Base-by-base conservation (phyloP, 2,888 invertebrate genomes). In the Xylocampa areola region DNA sequence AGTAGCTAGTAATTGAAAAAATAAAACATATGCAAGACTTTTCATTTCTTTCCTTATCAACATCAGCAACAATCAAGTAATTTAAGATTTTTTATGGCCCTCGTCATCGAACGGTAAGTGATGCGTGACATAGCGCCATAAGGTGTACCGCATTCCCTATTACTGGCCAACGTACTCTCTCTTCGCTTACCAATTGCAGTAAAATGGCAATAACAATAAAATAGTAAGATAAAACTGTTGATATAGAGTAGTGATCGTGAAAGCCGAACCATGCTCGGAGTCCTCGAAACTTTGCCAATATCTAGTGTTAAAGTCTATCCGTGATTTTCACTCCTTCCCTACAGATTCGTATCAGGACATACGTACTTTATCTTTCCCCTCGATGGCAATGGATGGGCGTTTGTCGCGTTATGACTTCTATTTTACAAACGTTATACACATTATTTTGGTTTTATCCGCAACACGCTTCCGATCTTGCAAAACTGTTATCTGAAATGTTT, bases 251-350 rank as follows among this genome's bases (percentile, higher is more conserved):
- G 61, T 63, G 72, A 72, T 78, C 73, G 76, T 72, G 74, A 76
- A 79, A 68, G 65, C 72, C 67, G 57, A 78, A 68, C 77, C 74
- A 64, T 72, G 68, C 67, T 69, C 68, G 50, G 55, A 61, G 64
- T 72, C 77, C 79, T 84, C 76, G 62, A 85, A 87, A 86, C 84
- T 87, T 86, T 82, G 67, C 82, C 84, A 85, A 85, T 86, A 86
- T 83, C 81, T 53, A 59, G 39, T 44, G 50, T 73, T 72, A 64
- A 71, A 68, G 71, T 67, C 54, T 68, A 47, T 60, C 52, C 67
- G 73, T 61, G 73, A 73, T 76, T 78, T 72, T 68, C 75, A 54
- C 68, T 67, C 53, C 54, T 51, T 47, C 19, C 48, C 50, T 59
- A 69, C 55, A 52, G 60, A 65, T 60, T 48, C 39, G 41, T 59